These are phyloP conservation scores for Strigamia crassipes DNA, from an alignment of 2,888 invertebrate genomes.

Conservation along the genomic window DNA sequence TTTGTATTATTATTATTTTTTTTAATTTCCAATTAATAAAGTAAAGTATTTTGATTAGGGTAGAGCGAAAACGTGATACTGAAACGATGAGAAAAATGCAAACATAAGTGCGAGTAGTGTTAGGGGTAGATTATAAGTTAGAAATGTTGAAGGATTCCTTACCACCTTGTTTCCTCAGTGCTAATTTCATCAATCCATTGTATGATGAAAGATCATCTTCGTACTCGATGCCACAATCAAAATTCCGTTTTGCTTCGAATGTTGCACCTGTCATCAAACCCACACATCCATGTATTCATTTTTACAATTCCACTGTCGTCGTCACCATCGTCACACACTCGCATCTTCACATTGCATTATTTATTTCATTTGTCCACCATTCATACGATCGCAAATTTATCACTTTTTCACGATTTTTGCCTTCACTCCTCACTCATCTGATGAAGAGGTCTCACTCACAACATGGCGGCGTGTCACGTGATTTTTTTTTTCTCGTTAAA, in stretches of 20 bases:
- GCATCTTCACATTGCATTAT: not conserved
- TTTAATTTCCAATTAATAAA: not conserved
- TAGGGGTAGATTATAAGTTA: not conserved
- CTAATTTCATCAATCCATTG: constrained; percentile 61
- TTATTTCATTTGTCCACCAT: not conserved
- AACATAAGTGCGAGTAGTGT: not conserved
- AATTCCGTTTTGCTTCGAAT: constrained; percentile 30
- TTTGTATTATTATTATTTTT: too few relatives aligned
- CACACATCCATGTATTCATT: constrained; percentile 27
- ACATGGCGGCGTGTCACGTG: constrained; percentile 41
- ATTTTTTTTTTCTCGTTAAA: constrained; percentile 10
- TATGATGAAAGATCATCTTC: constrained; percentile 16
- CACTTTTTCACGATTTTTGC: not conserved
- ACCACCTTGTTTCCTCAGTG: constrained; percentile 77
- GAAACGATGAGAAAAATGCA: not conserved
- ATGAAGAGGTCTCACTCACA: constrained; percentile 39
- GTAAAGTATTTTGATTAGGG: too few relatives aligned
- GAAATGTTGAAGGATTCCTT: constrained; percentile 53
- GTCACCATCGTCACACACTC: not conserved
- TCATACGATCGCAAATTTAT: not conserved
- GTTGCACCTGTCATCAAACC: constrained; percentile 42
- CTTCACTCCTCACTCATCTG: constrained; percentile 25
- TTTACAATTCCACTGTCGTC: not conserved
- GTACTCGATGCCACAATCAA: constrained; percentile 26
- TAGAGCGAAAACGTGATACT: not conserved